Evolutionary conservation across 2,113 vertebrate genomes (phyloP).

Genomic region (Benitochromis conjunctus): DNA sequence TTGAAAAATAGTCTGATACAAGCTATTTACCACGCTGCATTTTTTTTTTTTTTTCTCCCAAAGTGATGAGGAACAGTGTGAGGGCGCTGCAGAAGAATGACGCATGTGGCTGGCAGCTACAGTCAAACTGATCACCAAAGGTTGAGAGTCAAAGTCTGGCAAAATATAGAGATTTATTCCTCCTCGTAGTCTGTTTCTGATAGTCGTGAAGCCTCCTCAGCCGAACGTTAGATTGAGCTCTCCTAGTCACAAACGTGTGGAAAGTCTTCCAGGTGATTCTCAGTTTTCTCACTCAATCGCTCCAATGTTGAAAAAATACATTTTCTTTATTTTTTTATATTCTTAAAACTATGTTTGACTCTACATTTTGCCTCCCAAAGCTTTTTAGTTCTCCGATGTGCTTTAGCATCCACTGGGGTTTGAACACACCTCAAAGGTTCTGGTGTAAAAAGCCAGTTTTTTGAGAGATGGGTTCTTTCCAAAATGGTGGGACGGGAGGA

Average conservation of each 20-base stretch:
- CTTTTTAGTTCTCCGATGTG: conserved; percentile 44
- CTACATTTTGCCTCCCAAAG: conserved; percentile 18
- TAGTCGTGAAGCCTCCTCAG: not conserved
- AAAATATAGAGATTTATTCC: conserved; percentile 35
- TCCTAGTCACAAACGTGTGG: not conserved
- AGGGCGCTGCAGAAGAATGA: conserved; percentile 9
- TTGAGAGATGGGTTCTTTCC: not conserved
- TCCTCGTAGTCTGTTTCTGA: not conserved
- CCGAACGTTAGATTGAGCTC: not conserved
- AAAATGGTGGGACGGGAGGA: not conserved
- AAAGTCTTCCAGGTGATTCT: not conserved
- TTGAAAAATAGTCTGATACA: conserved; percentile 55
- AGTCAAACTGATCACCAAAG: conserved; percentile 10
- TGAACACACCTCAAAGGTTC: conserved; percentile 17
- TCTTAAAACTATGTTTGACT: conserved; percentile 38
- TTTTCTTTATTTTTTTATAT: not conserved
- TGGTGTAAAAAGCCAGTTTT: conserved; percentile 11
- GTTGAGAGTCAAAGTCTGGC: conserved; percentile 16
- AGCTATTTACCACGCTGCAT: conserved; percentile 4
- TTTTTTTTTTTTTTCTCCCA: not conserved
- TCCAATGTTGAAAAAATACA: conserved; percentile 61
- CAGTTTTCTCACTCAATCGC: not conserved
- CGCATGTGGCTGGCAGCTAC: conserved; percentile 9
- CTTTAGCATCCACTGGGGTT: conserved; percentile 36
- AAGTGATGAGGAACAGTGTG: conserved; percentile 10